These are phyloP conservation scores for Salarias fasciatus DNA, from an alignment of 2,797 vertebrate genomes.

Conservation along the genomic window DNA sequence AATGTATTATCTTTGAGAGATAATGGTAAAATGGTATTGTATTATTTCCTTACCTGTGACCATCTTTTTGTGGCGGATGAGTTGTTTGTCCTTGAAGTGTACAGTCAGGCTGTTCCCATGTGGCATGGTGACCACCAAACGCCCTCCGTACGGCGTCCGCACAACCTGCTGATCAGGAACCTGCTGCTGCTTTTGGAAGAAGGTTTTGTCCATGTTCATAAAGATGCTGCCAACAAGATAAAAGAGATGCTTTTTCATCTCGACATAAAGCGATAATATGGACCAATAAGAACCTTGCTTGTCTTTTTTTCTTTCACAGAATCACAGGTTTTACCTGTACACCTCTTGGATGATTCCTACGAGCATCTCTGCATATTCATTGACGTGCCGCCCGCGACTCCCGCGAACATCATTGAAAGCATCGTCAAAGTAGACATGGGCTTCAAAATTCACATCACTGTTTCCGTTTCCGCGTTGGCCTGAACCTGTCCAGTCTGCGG, in stretches of 20 bases:
- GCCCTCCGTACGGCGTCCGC: constrained; percentile 78
- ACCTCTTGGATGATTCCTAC: constrained; percentile 68
- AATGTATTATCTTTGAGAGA: no score
- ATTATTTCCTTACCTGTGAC: constrained; percentile 73
- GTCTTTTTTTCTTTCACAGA: no score
- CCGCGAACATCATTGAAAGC: constrained; percentile 54
- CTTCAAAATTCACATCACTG: constrained; percentile 67
- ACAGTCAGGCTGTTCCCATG: constrained; percentile 70
- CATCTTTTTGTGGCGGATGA: constrained; percentile 84
- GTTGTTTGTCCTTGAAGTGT: constrained; percentile 80
- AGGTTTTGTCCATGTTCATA: constrained; percentile 32
- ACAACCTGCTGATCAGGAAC: constrained; percentile 62
- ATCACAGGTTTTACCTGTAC: constrained; percentile 57
- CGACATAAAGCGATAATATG: no score
- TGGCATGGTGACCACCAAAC: constrained; percentile 75
- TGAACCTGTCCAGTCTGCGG: constrained; percentile 74
- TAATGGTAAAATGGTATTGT: no score
- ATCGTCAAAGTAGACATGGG: constrained; percentile 80
- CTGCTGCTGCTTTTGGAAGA: constrained; percentile 42
- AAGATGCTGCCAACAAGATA: constrained; percentile 62
- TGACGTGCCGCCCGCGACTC: constrained; percentile 48
- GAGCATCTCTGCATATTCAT: constrained; percentile 64
- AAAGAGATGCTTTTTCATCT: background rate
- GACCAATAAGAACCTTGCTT: no score
- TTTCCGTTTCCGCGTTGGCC: constrained; percentile 38